Percentiles rank a stretch among this genome's conserved stretches.
These are phyloP conservation scores for Pithys albifrons DNA, from an alignment of 2,113 vertebrate species.

Conservation along the genomic window DNA sequence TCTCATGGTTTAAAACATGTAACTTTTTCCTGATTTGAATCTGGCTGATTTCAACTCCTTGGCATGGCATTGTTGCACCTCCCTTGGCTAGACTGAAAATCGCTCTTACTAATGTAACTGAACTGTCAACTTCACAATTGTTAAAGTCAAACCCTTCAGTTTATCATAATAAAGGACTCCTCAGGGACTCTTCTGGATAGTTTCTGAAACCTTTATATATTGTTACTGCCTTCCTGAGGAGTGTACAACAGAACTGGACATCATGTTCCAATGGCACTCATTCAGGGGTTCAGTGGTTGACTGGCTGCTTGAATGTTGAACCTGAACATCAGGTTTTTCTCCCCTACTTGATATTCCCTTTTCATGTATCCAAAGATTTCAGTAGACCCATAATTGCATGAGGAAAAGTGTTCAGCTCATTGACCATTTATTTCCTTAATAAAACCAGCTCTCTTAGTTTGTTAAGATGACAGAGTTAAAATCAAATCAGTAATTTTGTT, in stretches of 20 bases:
- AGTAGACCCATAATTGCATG: background rate
- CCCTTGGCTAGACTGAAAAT: background rate
- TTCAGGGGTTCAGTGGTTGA: background rate
- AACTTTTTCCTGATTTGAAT: background rate
- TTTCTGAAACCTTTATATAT: background rate
- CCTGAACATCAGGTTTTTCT: background rate
- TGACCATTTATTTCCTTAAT: background rate
- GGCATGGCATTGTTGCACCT: background rate
- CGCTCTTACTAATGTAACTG: background rate
- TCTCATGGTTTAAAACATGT: background rate
- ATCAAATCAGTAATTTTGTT: background rate
- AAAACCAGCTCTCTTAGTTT: background rate
- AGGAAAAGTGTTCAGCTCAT: background rate
- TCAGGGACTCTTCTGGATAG: background rate
- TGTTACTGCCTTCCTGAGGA: background rate
- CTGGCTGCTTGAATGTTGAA: background rate
- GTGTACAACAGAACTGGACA: background rate
- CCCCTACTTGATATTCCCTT: background rate
- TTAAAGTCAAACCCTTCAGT: background rate
- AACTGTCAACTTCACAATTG: background rate
- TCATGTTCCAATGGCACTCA: rapidly evolving
- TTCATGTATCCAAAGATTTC: background rate
- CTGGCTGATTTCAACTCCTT: background rate
- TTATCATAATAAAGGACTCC: background rate
- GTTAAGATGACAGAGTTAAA: background rate